Evolutionary conservation across 1,140 invertebrate species (phyloP).

Genomic region (Acromyrmex echinatior): DNA sequence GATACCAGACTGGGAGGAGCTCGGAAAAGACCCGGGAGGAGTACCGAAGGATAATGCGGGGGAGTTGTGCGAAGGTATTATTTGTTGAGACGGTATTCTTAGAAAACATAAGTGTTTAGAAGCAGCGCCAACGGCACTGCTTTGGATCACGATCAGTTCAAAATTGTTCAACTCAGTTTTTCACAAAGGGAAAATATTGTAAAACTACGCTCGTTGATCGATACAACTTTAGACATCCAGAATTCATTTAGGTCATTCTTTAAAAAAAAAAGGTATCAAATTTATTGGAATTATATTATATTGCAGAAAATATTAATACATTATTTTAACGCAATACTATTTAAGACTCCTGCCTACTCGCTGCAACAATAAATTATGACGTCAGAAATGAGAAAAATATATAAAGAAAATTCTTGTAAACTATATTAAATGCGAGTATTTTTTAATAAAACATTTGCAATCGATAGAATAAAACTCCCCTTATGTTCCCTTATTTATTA

Average conservation of each 20-base stretch:
- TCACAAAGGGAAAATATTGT: too few relatives aligned
- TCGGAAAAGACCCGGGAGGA: not conserved
- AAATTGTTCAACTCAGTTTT: not conserved
- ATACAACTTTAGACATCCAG: not conserved
- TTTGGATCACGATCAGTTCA: not conserved
- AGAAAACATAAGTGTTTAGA: conserved; percentile 18
- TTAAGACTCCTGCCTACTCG: too few relatives aligned
- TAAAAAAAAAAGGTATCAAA: not conserved
- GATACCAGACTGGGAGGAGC: conserved; percentile 26
- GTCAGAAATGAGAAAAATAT: too few relatives aligned
- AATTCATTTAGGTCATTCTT: not conserved
- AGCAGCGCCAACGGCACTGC: not conserved
- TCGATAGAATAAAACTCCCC: too few relatives aligned
- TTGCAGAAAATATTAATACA: not conserved
- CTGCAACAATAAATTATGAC: too few relatives aligned
- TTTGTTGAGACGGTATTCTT: not conserved
- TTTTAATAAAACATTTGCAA: too few relatives aligned
- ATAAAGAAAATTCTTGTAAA: too few relatives aligned
- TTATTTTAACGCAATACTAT: not conserved
- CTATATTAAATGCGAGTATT: too few relatives aligned
- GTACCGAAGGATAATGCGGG: not conserved
- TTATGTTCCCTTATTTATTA: too few relatives aligned
- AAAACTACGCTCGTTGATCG: not conserved
- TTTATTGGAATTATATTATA: not conserved
- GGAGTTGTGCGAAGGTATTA: conserved; percentile 35